A percentile compares a stretch with the other conserved stretches of the same genome.
Conservation (phyloP, 2,888 invertebrate species). For the Theristus sp. region DNA sequence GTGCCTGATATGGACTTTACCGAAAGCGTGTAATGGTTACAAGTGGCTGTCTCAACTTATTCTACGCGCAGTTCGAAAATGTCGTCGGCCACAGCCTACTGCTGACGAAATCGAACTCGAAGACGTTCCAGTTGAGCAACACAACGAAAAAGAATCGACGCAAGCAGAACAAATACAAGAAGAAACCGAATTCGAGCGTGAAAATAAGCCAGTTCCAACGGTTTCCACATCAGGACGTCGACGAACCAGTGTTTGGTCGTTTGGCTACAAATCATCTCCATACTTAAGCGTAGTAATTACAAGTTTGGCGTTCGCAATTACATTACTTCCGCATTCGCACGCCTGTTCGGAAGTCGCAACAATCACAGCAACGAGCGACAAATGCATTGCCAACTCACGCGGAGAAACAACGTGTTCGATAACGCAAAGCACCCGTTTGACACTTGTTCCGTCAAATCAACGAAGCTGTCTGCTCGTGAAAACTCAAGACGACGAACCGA, state of each 20-base stretch:
- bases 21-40: neutral
- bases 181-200: neutral
- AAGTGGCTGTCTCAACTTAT: neutral
- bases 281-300: no score
- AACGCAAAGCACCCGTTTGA: neutral
- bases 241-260: no score
- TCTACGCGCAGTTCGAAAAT: no score
- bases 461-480: constrained; percentile 1
- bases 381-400: neutral
- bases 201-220: no score
- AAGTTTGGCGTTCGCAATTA: no score
- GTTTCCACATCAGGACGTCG: no score
- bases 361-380: neutral
- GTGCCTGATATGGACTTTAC: neutral
- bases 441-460: neutral
- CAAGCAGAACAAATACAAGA: no score
- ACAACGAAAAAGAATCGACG: no score
- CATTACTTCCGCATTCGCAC: neutral
- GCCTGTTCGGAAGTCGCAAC: neutral
- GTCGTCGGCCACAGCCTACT: no score
- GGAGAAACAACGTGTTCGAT: neutral
- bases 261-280: no score
- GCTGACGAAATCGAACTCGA: no score
- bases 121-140: no score
- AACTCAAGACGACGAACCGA: neutral